A percentile compares a stretch with the other conserved stretches of the same genome.
phyloP scores from a whole-genome alignment of 2,888 invertebrate species.

The Drosophila kanekoi region DNA sequence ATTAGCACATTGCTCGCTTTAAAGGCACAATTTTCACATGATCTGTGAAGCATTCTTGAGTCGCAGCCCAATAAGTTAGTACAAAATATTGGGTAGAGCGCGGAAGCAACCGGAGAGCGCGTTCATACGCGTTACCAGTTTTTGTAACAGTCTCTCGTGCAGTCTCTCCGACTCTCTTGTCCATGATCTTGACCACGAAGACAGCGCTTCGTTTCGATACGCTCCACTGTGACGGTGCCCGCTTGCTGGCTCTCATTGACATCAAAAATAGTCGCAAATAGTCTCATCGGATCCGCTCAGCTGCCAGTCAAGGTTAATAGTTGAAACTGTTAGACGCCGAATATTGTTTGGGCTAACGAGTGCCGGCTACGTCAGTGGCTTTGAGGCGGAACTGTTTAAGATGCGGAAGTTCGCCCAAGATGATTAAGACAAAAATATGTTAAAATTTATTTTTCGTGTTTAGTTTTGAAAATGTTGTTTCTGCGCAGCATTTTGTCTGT shows the following conservation, averaged over 20 bases:
- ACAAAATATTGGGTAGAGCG: conserved; percentile 11
- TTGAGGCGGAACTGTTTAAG: conserved; percentile 67
- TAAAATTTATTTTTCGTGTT: conserved; percentile 28
- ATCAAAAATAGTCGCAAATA: conserved; percentile 53
- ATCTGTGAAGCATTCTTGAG: conserved; percentile 31
- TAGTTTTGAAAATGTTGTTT: conserved; percentile 35
- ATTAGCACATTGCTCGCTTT: conserved; percentile 42
- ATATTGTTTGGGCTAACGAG: conserved; percentile 24
- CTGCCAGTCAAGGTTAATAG: conserved; percentile 73
- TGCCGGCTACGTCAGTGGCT: conserved; percentile 65
- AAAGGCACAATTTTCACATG: conserved; percentile 18
- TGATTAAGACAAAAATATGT: conserved; percentile 48
- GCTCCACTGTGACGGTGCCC: conserved; percentile 21
- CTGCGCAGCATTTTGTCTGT: conserved; percentile 1
- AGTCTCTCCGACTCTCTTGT: conserved; percentile 36
- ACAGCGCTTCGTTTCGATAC: conserved; percentile 18
- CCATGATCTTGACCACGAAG: conserved; percentile 75
- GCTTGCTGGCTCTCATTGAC: conserved; percentile 67
- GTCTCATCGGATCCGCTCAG: conserved; percentile 30
- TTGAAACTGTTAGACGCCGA: conserved; percentile 70
- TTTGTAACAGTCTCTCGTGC: not conserved
- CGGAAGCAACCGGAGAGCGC: not conserved
- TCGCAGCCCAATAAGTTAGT: not conserved
- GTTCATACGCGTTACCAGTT: conserved; percentile 41
- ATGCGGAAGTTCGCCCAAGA: conserved; percentile 65